Conservation (phyloP, 2,888 invertebrate genomes). For the Acanthosepion esculentum region DNA sequence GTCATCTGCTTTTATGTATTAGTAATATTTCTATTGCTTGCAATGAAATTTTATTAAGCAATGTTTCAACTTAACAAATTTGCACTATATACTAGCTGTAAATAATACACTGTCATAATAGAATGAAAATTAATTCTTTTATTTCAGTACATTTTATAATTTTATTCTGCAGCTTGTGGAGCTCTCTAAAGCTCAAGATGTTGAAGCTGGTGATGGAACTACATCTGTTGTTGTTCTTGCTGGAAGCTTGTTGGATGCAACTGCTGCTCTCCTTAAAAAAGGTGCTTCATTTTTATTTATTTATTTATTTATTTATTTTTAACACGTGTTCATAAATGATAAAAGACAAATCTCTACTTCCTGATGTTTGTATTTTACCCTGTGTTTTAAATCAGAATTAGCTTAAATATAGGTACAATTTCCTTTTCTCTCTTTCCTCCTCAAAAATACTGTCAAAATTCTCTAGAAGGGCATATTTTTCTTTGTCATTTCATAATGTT, state of each 20-base stretch:
- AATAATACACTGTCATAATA: not conserved
- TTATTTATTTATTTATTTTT: no score
- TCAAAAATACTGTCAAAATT: not conserved
- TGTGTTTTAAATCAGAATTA: no score
- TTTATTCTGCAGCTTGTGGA: constrained; percentile 88
- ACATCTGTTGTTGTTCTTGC: constrained; percentile 98
- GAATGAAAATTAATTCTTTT: not conserved
- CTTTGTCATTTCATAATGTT: no score
- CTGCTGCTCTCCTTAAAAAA: constrained; percentile 90
- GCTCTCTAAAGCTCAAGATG: constrained; percentile 97
- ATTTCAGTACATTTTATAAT: not conserved
- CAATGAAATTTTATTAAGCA: not conserved
- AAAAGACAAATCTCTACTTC: no score
- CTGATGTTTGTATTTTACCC: no score
- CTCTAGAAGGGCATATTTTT: no score
- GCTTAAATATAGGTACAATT: not conserved
- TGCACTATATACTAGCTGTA: not conserved
- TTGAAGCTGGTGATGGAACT: constrained; percentile 99
- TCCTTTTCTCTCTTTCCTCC: not conserved
- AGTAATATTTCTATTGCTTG: no score
- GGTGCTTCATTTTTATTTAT: constrained; percentile 65
- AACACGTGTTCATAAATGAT: no score
- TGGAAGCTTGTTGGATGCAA: constrained; percentile 94
- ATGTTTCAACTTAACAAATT: not conserved
- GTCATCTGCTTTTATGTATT: no score